A percentile compares a stretch with the other conserved stretches of the same genome.
phyloP scores from a whole-genome alignment of 2,797 vertebrate species.

The Enteromius afrohamiltoni region DNA sequence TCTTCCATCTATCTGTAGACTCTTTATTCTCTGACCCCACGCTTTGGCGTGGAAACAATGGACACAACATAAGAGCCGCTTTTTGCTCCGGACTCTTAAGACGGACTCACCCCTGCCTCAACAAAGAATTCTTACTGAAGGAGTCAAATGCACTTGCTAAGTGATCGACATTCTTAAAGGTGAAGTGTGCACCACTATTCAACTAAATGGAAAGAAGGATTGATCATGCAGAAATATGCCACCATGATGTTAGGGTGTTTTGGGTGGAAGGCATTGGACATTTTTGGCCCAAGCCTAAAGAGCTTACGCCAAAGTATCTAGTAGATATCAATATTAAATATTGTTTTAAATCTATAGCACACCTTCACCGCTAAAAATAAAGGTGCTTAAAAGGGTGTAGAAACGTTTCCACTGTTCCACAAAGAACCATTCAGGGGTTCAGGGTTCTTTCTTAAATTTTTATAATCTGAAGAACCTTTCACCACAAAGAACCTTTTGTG shows the following conservation, averaged over 20 bases:
- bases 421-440: no score
- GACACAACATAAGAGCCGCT: constrained; percentile 73
- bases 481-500: no score
- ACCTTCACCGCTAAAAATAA: not conserved
- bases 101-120: constrained; percentile 61
- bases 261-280: not conserved
- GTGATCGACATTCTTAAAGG: constrained; percentile 2
- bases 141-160: not conserved
- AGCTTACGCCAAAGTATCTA: not conserved
- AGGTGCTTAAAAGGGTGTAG: no score
- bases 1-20: constrained; percentile 66
- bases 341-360: not conserved
- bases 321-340: not conserved
- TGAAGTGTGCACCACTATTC: not conserved
- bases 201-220: not conserved
- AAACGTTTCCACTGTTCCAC: no score
- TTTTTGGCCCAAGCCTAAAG: not conserved
- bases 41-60: constrained; percentile 71
- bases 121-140: constrained; percentile 22
- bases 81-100: constrained; percentile 58
- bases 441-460: no score
- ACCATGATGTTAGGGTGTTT: not conserved
- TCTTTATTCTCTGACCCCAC: constrained; percentile 76
- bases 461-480: no score
- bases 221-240: not conserved